Conservation (phyloP, 1,140 invertebrate genomes). For the Leguminivora glycinivorella region DNA sequence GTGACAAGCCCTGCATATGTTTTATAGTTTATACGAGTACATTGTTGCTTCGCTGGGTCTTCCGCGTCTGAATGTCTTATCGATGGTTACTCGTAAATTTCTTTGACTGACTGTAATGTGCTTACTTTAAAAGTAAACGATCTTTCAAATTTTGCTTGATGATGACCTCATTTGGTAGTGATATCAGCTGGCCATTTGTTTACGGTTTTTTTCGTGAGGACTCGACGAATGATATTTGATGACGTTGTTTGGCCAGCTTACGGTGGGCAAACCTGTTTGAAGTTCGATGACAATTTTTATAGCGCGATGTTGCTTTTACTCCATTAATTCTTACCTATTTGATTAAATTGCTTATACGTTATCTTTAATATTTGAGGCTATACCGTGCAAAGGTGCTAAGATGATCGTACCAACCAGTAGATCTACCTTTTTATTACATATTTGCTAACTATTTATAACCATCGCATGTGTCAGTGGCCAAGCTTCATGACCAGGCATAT, state of each 20-base stretch:
- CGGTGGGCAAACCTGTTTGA: too few relatives aligned
- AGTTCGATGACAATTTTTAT: too few relatives aligned
- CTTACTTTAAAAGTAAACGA: too few relatives aligned
- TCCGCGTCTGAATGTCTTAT: background rate
- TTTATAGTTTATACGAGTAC: background rate
- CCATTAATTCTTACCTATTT: too few relatives aligned
- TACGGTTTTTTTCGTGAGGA: background rate
- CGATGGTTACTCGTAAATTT: background rate
- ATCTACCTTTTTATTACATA: background rate
- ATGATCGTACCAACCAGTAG: background rate
- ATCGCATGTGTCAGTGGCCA: background rate
- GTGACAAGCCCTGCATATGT: slow-evolving; percentile 28
- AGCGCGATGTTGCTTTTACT: too few relatives aligned
- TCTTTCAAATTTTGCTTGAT: background rate
- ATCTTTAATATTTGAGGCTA: too few relatives aligned
- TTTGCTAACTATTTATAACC: background rate
- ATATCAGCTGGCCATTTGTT: slow-evolving; percentile 1
- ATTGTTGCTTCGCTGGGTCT: slow-evolving; percentile 11
- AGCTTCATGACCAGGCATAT: background rate
- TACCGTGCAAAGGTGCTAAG: background rate
- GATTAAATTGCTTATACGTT: too few relatives aligned
- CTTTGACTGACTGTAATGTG: too few relatives aligned
- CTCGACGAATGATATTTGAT: background rate
- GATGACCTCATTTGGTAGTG: background rate
- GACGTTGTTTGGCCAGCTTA: background rate